Evolutionary conservation across 2,888 invertebrate genomes (phyloP).

Genomic region (Macrosiphum euphorbiae): DNA sequence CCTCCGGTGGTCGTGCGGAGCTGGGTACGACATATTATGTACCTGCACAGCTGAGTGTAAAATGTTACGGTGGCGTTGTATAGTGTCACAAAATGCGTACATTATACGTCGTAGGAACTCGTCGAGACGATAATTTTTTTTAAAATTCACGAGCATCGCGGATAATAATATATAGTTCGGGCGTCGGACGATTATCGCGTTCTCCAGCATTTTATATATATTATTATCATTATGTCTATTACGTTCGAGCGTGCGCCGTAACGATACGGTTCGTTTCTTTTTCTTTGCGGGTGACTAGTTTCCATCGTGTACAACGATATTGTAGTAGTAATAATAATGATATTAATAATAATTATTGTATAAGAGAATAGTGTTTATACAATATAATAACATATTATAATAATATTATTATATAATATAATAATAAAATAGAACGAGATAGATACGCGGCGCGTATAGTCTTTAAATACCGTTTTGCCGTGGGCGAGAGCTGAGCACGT

Average conservation of each 20-base stretch:
- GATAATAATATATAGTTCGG: too few relatives aligned
- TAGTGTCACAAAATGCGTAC: neutral
- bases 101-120: neutral
- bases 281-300: slow-evolving; percentile 53
- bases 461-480: slow-evolving; percentile 15
- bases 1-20: neutral
- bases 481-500: too few relatives aligned
- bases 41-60: neutral
- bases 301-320: slow-evolving; percentile 50
- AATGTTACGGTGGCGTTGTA: neutral
- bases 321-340: slow-evolving; percentile 15
- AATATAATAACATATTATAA: slow-evolving; percentile 4
- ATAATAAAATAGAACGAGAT: slow-evolving; percentile 3
- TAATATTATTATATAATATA: slow-evolving; percentile 13
- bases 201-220: too few relatives aligned
- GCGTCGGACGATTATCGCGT: too few relatives aligned
- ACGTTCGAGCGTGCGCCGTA: too few relatives aligned
- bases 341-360: slow-evolving; percentile 20
- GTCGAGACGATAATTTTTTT: slow-evolving; percentile 16
- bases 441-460: slow-evolving; percentile 9
- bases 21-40: neutral
- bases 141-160: too few relatives aligned
- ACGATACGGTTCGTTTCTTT: neutral
- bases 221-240: too few relatives aligned
- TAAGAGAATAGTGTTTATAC: slow-evolving; percentile 5